Percentiles rank a stretch among this genome's conserved stretches.
phyloP scores from a whole-genome alignment of 2,888 invertebrate genomes.

The Seira musarum region DNA sequence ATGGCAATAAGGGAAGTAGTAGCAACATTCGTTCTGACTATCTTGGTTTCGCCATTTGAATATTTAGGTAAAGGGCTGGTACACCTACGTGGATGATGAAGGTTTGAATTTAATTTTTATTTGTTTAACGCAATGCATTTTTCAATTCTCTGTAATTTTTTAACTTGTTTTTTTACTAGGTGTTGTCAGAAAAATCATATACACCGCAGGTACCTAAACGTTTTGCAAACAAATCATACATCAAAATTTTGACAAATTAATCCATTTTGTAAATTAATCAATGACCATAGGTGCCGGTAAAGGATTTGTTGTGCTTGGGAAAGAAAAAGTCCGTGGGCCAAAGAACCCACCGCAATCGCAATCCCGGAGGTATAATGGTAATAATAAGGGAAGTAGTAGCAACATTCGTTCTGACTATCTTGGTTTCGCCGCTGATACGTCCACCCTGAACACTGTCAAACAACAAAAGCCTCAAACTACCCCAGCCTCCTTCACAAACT shows the following conservation, averaged over 20 bases:
- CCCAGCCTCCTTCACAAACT: slow-evolving; percentile 33
- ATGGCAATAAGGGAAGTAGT: neutral
- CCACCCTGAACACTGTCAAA: slow-evolving; percentile 34
- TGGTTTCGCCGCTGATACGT: slow-evolving; percentile 37
- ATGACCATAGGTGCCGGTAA: slow-evolving; percentile 66
- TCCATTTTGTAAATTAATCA: too few species aligned
- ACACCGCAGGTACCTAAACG: too few species aligned
- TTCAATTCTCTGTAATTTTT: neutral
- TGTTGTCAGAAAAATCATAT: slow-evolving; percentile 56
- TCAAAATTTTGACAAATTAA: too few species aligned
- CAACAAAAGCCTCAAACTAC: slow-evolving; percentile 40
- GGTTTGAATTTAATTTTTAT: too few species aligned
- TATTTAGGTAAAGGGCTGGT: slow-evolving; percentile 47
- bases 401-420: slow-evolving; percentile 18
- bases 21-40: slow-evolving; percentile 22
- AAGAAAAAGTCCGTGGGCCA: slow-evolving; percentile 45
- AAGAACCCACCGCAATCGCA: slow-evolving; percentile 21
- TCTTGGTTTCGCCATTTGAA: slow-evolving; percentile 20
- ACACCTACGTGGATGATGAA: slow-evolving; percentile 62
- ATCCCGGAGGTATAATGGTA: neutral
- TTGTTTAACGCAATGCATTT: neutral
- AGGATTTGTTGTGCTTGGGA: slow-evolving; percentile 64
- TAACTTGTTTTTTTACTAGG: neutral
- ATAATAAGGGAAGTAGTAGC: neutral
- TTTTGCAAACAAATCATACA: too few species aligned